A percentile compares a stretch with the other conserved stretches of the same genome.
These are phyloP conservation scores for Agelastica alni DNA, from an alignment of 2,888 invertebrate species.

Conservation along the genomic window DNA sequence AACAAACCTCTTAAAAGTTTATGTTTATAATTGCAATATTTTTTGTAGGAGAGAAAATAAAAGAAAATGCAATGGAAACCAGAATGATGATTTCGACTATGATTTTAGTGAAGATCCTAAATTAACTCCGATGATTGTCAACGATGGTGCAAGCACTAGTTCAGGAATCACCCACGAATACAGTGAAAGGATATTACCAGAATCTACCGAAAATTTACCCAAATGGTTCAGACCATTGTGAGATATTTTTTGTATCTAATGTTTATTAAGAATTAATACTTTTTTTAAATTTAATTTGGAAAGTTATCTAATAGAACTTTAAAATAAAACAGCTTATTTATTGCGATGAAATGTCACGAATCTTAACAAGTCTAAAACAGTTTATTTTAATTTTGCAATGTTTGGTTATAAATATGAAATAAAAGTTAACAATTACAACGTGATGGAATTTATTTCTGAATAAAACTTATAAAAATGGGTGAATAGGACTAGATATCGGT, in stretches of 20 bases:
- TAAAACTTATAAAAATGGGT: constrained; percentile 10
- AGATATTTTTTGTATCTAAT: too few species aligned
- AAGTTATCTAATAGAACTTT: not conserved
- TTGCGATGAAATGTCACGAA: too few species aligned
- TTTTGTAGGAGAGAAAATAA: constrained; percentile 38
- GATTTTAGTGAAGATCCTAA: constrained; percentile 17
- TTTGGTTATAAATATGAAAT: too few species aligned
- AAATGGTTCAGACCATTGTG: constrained; percentile 53
- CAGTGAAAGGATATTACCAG: constrained; percentile 37
- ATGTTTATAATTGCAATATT: too few species aligned
- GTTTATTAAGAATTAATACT: not conserved
- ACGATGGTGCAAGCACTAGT: constrained; percentile 49
- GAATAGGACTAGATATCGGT: constrained; percentile 13
- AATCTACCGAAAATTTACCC: constrained; percentile 49
- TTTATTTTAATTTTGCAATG: too few species aligned
- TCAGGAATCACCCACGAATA: constrained; percentile 36
- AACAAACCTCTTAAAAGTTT: too few species aligned
- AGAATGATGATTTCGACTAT: constrained; percentile 38
- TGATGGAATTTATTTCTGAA: constrained; percentile 4
- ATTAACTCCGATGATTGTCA: constrained; percentile 34
- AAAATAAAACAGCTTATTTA: too few species aligned
- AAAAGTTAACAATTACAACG: too few species aligned
- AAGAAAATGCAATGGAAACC: constrained; percentile 29
- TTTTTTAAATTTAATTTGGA: not conserved
- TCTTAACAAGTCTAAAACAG: too few species aligned